Conservation (phyloP, 2,888 invertebrate genomes). For the Chloroclysta siterata region DNA sequence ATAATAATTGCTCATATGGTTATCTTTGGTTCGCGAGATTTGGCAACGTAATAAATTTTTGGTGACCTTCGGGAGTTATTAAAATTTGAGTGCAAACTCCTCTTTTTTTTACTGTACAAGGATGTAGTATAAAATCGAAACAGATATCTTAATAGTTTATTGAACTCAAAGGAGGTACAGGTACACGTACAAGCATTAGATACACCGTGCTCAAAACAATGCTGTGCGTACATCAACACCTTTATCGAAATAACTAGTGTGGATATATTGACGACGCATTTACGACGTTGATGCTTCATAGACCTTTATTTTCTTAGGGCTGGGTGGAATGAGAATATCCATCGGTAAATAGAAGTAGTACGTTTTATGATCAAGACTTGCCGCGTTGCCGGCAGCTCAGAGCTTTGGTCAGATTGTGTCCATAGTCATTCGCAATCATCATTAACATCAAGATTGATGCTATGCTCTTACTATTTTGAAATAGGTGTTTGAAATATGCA, state of each 20-base stretch:
- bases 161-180: neutral
- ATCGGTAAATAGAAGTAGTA: slow-evolving; percentile 19
- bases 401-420: slow-evolving; percentile 46
- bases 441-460: neutral
- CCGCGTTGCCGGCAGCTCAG: slow-evolving; percentile 36
- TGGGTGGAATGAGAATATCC: slow-evolving; percentile 22
- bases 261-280: slow-evolving; percentile 47
- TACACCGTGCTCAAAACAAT: slow-evolving; percentile 11
- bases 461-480: too few relatives aligned
- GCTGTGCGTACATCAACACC: slow-evolving; percentile 10
- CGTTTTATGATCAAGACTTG: slow-evolving; percentile 46
- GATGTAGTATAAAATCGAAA: too few relatives aligned
- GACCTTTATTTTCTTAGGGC: slow-evolving; percentile 48
- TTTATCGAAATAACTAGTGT: slow-evolving; percentile 44
- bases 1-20: slow-evolving; percentile 1
- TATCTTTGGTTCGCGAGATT: neutral
- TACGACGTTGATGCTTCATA: slow-evolving; percentile 41
- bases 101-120: too few relatives aligned
- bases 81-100: too few relatives aligned
- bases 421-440: slow-evolving; percentile 5
- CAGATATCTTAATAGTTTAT: neutral
- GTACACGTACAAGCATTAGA: neutral
- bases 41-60: too few relatives aligned
- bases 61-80: too few relatives aligned
- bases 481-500: too few relatives aligned